Conservation (phyloP, 2,888 invertebrate species). For the Elegia similella region DNA sequence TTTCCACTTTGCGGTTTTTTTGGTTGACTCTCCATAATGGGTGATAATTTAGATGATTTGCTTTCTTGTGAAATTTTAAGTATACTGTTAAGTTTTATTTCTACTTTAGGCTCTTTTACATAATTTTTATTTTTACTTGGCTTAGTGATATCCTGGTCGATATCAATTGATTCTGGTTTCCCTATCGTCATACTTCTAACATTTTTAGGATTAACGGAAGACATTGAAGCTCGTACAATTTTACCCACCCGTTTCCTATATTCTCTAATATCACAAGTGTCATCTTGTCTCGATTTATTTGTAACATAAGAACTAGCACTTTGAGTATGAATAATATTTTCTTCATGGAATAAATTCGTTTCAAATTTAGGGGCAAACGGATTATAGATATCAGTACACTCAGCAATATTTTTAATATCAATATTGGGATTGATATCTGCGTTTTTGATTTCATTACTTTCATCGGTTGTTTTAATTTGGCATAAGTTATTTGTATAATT, state of each 20-base stretch:
- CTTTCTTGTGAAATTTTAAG: not conserved
- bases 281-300: not conserved
- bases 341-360: not conserved
- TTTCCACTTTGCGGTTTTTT: not conserved
- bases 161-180: conserved; percentile 23
- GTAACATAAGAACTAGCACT: not conserved
- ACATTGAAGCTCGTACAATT: conserved; percentile 40
- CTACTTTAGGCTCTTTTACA: not conserved
- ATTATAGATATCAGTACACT: conserved; percentile 14
- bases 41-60: not conserved
- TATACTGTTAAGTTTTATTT: not conserved
- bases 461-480: not conserved
- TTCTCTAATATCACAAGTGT: conserved; percentile 38
- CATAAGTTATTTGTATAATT: not conserved
- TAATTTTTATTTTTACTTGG: not conserved
- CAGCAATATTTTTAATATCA: conserved; percentile 20
- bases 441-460: not conserved
- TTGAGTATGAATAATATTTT: not conserved
- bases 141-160: not conserved
- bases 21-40: not conserved
- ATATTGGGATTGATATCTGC: conserved; percentile 20
- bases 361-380: not conserved
- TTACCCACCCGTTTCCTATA: conserved; percentile 44
- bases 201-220: conserved; percentile 52
- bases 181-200: conserved; percentile 57